phyloP scores from a whole-genome alignment of 2,797 vertebrate species.

The Sebastes kiyomatsui region DNA sequence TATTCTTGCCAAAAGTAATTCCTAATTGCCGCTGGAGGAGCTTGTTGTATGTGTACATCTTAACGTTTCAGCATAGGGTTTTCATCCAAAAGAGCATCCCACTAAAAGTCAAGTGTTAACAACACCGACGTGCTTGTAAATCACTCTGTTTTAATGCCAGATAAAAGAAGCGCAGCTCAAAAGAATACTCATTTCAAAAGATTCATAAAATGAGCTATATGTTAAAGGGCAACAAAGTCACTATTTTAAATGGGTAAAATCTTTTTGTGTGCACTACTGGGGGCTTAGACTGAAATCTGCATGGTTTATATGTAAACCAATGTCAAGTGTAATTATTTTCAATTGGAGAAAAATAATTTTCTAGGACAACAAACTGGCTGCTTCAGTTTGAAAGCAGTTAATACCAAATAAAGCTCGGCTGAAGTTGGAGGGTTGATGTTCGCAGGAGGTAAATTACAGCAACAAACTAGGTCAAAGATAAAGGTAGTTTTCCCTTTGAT shows the following conservation, averaged over 20 bases:
- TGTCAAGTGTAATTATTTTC: constrained; percentile 43
- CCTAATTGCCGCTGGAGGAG: constrained; percentile 46
- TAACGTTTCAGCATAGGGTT: constrained; percentile 50
- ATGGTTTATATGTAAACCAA: constrained; percentile 37
- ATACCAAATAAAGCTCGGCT: constrained; percentile 11
- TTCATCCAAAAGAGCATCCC: constrained; percentile 44
- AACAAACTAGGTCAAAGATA: constrained; percentile 52
- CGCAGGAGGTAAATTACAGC: constrained; percentile 13
- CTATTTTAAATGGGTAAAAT: not conserved
- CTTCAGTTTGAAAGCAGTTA: constrained; percentile 11
- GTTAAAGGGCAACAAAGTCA: constrained; percentile 39
- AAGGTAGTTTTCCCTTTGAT: constrained; percentile 49
- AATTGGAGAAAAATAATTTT: constrained; percentile 24
- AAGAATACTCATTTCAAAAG: constrained; percentile 42
- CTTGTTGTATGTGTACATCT: constrained; percentile 53
- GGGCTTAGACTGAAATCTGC: constrained; percentile 18
- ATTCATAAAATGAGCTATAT: constrained; percentile 32
- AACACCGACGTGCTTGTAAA: constrained; percentile 37
- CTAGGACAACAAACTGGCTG: constrained; percentile 1
- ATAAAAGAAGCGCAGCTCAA: constrained; percentile 33
- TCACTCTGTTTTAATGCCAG: constrained; percentile 47
- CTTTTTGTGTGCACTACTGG: not conserved
- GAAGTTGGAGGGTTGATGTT: constrained; percentile 15
- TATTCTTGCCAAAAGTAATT: constrained; percentile 50
- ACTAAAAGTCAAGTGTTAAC: constrained; percentile 57